Conservation (phyloP, 1,140 invertebrate species). For the Ooceraea biroi region DNA sequence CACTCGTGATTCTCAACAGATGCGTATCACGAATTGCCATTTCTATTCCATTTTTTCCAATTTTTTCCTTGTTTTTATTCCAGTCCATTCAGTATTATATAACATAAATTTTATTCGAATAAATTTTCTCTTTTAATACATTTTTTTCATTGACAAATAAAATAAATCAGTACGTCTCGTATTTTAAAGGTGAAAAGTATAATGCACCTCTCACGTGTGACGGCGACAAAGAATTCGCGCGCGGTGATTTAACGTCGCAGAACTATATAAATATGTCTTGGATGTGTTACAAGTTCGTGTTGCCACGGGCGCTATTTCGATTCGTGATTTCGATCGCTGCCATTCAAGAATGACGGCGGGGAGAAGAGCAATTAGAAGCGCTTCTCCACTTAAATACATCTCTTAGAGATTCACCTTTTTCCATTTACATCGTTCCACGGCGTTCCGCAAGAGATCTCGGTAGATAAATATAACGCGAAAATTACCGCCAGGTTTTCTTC, state of each 20-base stretch:
- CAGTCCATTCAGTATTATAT: background rate
- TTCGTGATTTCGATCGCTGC: slow-evolving; percentile 50
- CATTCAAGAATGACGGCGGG: slow-evolving; percentile 54
- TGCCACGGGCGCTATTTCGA: slow-evolving; percentile 59
- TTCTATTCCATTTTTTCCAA: background rate
- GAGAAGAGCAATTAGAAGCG: background rate
- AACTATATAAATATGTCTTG: slow-evolving; percentile 73
- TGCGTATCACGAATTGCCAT: background rate
- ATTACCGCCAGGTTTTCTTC: slow-evolving; percentile 25
- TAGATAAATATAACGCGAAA: slow-evolving; percentile 36
- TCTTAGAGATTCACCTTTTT: background rate
- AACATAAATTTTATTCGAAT: background rate
- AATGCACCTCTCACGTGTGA: slow-evolving; percentile 37
- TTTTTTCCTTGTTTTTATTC: background rate
- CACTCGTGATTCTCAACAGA: too few species aligned
- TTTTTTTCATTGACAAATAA: background rate
- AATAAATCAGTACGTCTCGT: background rate
- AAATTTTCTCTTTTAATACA: background rate
- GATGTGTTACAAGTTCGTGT: slow-evolving; percentile 61
- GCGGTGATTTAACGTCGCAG: slow-evolving; percentile 34
- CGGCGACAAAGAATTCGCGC: background rate
- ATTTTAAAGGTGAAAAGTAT: slow-evolving; percentile 5
- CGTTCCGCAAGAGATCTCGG: background rate
- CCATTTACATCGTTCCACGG: background rate
- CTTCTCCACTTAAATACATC: too few species aligned